Base-by-base conservation (phyloP, 2,888 invertebrate genomes). In the Nipponacmea schrenckii region DNA sequence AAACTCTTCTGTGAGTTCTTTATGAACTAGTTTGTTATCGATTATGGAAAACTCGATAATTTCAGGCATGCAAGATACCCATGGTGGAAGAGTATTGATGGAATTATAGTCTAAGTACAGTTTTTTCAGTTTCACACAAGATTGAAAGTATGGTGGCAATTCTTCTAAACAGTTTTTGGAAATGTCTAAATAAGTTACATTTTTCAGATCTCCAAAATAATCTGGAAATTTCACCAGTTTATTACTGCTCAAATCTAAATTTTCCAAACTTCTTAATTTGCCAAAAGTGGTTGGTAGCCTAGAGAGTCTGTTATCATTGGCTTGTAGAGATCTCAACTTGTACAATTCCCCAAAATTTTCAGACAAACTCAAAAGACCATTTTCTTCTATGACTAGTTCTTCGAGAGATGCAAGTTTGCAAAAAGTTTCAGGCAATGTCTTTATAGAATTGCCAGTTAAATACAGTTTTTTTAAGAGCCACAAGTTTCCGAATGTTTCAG, bases 401-500 rank as follows among this genome's bases (percentile, higher is more conserved):
- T 75, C 64, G 17, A 85, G 70, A 5, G 76, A 73, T 45, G 63
- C 62, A 15, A 85, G 56, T 62, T 81, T 72, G 62, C 83, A 81
- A 75, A 85, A 77, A 15, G 79, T 74, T 20, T 80, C 77, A 44
- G 85, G 85, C 31, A 85, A 78, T n/a, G 45, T 46, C 65, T 74
- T 77, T 15, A 85, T 68, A 20, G 75, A 66, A 71, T 85, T 85
- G 17, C 81, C 81, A 31, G 81, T 81, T 10, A 84, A 44, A 73
- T 74, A 77, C 15, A 85, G 50, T 46, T 70, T 75, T 67, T 77
- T 67, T 7, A 85, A 71, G 27, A 67, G 31, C 44, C 39, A 70
- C n/a, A 84, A 71, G 17, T 75, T 65, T 69, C 81, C 80, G 44
- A 84, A 69, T 24, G 81, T 77, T 63, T 77, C 77, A 48, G 83